Base-by-base conservation (phyloP, 1,140 invertebrate species). In the Drosophila watanabei region DNA sequence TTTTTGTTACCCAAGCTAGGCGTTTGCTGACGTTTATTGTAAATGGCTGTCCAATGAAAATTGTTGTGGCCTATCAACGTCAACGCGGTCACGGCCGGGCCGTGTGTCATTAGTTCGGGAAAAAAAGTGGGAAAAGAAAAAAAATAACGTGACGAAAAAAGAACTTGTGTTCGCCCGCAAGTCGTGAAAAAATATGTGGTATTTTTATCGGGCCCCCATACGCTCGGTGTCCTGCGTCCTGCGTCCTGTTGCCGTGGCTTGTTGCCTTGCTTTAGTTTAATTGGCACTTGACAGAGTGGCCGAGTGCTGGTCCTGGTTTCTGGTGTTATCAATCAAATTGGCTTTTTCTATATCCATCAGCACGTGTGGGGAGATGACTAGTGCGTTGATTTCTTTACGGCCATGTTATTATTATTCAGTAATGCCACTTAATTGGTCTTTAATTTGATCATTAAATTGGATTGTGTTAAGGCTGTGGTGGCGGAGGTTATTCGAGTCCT, bases 21-120 rank as follows among this genome's bases (percentile, higher is more conserved):
- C 81, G 68, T 82, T 77, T 72, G 82, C 79, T 90, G 86, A 90
- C 86, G 85, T 89, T 90, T 89, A 89, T 90, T 91, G 86, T 89
- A 89, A 89, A 89, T 89, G 86, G 86, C 75, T 86, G 86, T 90
- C 85, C 86, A 90, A 90, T 90, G 79, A 90, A 90, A 90, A 90
- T 90, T 90, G 82, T 86, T 90, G 86, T 90, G 86, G 86, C 86
- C 82, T 86, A 90, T 90, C 86, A 90, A 90, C 86, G 86, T 90
- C 86, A 90, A 86, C 82, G 86, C 82, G 65, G 60, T 60, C 77
- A 70, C 59, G 81, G 81, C 48, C 58, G 61, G 81, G 83, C 88
- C 86, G 78, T 82, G 73, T 90, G 82, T 90, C 86, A 90, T 90
- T 90, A 90, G 86, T 82, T 88, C 49, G 52, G 57, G 41, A 56